A percentile compares a stretch with the other conserved stretches of the same genome.
Conservation (phyloP, 2,797 vertebrate species). For the Muscicapa comitata region DNA sequence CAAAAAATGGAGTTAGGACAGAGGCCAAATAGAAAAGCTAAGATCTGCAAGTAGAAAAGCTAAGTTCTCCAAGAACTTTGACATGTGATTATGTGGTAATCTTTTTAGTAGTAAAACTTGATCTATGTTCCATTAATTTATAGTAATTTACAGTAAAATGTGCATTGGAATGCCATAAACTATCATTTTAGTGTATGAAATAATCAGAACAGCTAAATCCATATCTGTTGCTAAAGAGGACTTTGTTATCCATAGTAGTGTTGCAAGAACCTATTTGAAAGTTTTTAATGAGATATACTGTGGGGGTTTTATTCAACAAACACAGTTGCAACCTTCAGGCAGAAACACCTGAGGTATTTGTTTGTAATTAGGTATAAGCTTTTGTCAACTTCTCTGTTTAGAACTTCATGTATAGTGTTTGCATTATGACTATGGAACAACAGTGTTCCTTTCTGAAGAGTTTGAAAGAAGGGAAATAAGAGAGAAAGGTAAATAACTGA, state of each 20-base stretch:
- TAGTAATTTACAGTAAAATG: background rate
- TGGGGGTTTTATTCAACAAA: background rate
- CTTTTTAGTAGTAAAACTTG: background rate
- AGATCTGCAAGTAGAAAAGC: background rate
- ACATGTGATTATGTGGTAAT: background rate
- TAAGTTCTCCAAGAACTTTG: background rate
- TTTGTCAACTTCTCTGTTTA: background rate
- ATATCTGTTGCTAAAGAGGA: background rate
- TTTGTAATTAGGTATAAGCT: background rate
- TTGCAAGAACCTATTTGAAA: background rate
- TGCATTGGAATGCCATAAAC: background rate
- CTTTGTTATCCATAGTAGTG: background rate
- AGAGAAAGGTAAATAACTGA: background rate
- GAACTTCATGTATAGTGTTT: background rate
- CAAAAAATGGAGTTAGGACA: background rate
- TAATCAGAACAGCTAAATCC: background rate
- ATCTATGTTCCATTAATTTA: background rate
- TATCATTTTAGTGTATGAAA: background rate
- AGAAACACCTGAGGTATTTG: background rate
- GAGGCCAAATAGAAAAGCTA: background rate
- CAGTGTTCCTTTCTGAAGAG: background rate
- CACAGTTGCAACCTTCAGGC: background rate
- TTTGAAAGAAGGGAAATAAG: background rate
- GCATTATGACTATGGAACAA: background rate
- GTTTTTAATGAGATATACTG: background rate